Base-by-base conservation (phyloP, 2,797 vertebrate species). In the Myotis daubentonii region DNA sequence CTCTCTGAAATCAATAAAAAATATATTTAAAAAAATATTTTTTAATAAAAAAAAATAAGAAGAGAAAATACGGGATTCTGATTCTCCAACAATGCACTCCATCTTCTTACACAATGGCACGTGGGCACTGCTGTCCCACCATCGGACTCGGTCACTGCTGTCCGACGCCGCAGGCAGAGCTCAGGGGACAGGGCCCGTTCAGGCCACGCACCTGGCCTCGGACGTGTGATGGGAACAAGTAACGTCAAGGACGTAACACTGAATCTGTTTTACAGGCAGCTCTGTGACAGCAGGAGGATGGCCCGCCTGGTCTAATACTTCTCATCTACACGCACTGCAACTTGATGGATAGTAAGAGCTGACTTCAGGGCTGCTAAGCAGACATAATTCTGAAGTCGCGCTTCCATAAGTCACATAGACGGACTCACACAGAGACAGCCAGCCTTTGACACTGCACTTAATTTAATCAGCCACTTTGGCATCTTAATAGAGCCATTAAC, bases 391-490 rank as follows among this genome's bases (percentile, higher is more conserved):
- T 78, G 78, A 91, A 87, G 93, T 57, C 68, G 78, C 10, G 65
- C 89, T 66, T 49, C 89, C 53, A 8, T 92, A 91, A 82, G 80
- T 92, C 94, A 92, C 23, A 41, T 6, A 72, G 71, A 74, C 85
- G 47, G 68, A 94, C 94, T 97, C 89, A 65, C 81, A 71, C 85
- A 82, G 74, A 96, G 94, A 94, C 85, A 96, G 95, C 95, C 95
- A 94, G 92, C 95, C 95, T 95, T 95, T 93, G 94, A 96, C 94
- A 94, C 79, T 19, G 60, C 91, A 94, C 89, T 94, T 96, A 94
- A 96, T 95, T 96, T 95, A 96, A 97, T 96, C 92, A 97, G 94
- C 89, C 95, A 76, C 96, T 92, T 80, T 49, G 60, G 93, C 93
- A 86, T 94, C 92, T 95, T 97, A 96, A 96, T 81, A 91, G 81